Conservation (phyloP, 2,888 invertebrate species). For the Taphrorychus bicolor region DNA sequence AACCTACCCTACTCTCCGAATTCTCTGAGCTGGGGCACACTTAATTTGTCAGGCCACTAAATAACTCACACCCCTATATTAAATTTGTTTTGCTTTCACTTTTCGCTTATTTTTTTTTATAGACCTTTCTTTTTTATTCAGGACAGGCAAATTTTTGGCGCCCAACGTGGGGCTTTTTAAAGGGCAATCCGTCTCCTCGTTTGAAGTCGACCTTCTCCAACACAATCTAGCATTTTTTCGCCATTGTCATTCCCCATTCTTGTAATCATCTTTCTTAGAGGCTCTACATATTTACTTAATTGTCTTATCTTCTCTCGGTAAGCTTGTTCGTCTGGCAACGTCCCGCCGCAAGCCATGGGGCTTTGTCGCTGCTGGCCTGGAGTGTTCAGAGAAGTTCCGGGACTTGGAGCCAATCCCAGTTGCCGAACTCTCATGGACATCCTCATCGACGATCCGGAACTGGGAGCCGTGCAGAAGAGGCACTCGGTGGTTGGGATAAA, state of each 20-base stretch:
- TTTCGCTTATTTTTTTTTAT: no score
- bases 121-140: no score
- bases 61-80: no score
- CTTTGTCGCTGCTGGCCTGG: slow-evolving; percentile 64
- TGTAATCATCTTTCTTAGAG: slow-evolving; percentile 88
- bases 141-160: no score
- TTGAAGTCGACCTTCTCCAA: slow-evolving; percentile 86
- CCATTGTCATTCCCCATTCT: slow-evolving; percentile 86
- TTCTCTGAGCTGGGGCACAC: no score
- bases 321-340: slow-evolving; percentile 82
- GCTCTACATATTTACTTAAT: slow-evolving; percentile 93
- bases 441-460: slow-evolving; percentile 71
- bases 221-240: slow-evolving; percentile 92
- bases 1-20: no score
- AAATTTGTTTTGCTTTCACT: no score
- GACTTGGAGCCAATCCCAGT: slow-evolving; percentile 77
- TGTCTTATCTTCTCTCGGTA: slow-evolving; percentile 89
- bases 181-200: slow-evolving; percentile 65
- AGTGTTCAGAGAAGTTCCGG: slow-evolving; percentile 83
- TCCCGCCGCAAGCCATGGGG: slow-evolving; percentile 70
- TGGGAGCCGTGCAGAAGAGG: slow-evolving; percentile 72
- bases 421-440: slow-evolving; percentile 67
- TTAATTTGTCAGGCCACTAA: no score
- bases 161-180: no score
- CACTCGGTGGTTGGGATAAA: slow-evolving; percentile 60